Evolutionary conservation across 1,140 invertebrate species (phyloP).

Genomic region (Trigoniulus corallinus): DNA sequence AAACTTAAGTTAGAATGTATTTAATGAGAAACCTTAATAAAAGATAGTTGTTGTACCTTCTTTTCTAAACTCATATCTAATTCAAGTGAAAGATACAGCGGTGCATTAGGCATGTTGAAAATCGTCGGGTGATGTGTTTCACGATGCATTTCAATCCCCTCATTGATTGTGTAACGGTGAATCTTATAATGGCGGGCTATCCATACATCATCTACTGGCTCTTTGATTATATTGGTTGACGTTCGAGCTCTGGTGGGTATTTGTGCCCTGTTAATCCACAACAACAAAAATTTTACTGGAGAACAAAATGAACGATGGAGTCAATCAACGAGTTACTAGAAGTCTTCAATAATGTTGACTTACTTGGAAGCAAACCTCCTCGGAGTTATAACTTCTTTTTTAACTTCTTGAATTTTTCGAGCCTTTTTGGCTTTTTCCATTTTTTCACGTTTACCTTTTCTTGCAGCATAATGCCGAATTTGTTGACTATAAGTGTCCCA

Average conservation of each 20-base stretch:
- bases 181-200: conserved; percentile 8
- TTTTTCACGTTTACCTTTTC: conserved; percentile 5
- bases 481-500: too few relatives aligned
- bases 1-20: background rate
- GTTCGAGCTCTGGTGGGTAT: too few relatives aligned
- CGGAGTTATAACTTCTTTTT: too few relatives aligned
- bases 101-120: conserved; percentile 14
- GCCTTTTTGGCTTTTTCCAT: background rate
- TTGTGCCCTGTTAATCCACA: too few relatives aligned
- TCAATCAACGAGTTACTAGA: too few relatives aligned
- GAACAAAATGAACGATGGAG: too few relatives aligned
- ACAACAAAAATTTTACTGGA: too few relatives aligned
- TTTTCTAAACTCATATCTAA: conserved; percentile 16
- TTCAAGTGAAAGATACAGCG: conserved; percentile 15
- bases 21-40: conserved; percentile 1
- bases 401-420: background rate
- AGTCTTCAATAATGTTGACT: too few relatives aligned
- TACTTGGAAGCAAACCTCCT: too few relatives aligned
- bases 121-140: conserved; percentile 14
- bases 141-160: conserved; percentile 15
- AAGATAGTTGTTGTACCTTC: conserved; percentile 12
- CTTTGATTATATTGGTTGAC: background rate
- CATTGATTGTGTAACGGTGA: conserved; percentile 8
- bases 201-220: conserved; percentile 12
- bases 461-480: conserved; percentile 5